A percentile compares a stretch with the other conserved stretches of the same genome.
Evolutionary conservation across 2,113 vertebrate genomes (phyloP).

Genomic region (Psittacula cyanocephala): DNA sequence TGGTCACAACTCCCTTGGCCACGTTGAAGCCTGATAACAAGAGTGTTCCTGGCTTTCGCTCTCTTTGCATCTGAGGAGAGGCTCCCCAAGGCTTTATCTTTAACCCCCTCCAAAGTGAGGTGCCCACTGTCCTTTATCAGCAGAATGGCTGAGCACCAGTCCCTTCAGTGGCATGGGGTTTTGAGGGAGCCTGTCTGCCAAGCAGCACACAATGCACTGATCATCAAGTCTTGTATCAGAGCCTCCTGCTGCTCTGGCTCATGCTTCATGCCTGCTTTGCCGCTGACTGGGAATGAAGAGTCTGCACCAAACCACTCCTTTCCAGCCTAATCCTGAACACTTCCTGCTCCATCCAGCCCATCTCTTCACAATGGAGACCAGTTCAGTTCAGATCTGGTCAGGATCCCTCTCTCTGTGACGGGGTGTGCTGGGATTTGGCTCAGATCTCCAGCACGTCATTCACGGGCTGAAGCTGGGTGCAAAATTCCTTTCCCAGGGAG

Average conservation of each 20-base stretch:
- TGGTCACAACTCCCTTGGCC: not conserved
- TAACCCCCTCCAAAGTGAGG: not conserved
- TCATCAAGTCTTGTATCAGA: not conserved
- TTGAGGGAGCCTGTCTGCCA: not conserved
- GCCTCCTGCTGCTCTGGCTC: not conserved
- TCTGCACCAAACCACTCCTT: not conserved
- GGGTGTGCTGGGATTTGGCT: not conserved
- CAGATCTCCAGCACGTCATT: not conserved
- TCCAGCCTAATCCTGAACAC: not conserved
- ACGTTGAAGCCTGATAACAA: not conserved
- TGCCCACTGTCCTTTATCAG: not conserved
- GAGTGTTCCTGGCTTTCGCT: not conserved
- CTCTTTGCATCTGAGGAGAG: not conserved
- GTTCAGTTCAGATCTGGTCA: not conserved
- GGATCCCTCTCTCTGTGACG: not conserved
- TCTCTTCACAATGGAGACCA: not conserved
- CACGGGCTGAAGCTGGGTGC: fast-evolving
- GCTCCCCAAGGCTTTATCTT: not conserved
- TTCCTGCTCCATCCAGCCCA: not conserved
- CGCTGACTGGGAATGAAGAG: not conserved
- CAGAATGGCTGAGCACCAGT: not conserved
- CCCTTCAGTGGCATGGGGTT: fast-evolving
- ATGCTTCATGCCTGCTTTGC: not conserved
- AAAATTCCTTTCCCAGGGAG: not conserved
- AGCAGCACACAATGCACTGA: not conserved